Evolutionary conservation across 2,113 vertebrate species (phyloP).

Genomic region (Corythaixoides concolor): DNA sequence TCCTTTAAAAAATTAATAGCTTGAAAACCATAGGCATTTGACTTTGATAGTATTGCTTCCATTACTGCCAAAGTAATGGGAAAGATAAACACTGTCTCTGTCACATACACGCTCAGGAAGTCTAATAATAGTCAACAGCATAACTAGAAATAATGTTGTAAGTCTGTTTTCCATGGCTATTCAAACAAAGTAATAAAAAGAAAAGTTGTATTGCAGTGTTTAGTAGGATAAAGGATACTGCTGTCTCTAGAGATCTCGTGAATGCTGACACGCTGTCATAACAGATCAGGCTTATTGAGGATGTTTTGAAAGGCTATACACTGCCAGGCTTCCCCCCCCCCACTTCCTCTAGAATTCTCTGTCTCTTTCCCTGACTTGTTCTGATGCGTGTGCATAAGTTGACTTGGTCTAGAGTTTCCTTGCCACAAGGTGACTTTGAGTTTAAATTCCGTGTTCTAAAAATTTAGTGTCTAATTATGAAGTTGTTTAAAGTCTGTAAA

Average conservation of each 20-base stretch:
- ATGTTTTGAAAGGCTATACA: not conserved
- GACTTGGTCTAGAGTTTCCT: not conserved
- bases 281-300: not conserved
- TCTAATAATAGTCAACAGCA: not conserved
- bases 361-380: not conserved
- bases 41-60: not conserved
- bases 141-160: not conserved
- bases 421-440: constrained; percentile 40
- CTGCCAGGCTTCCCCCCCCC: not conserved
- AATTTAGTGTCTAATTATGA: constrained; percentile 13
- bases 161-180: not conserved
- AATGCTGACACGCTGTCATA: not conserved
- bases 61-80: not conserved
- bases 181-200: not conserved
- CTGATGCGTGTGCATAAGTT: not conserved
- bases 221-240: not conserved
- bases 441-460: not conserved
- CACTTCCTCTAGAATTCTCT: not conserved
- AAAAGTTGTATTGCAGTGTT: not conserved
- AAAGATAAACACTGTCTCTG: not conserved
- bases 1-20: not conserved
- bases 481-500: not conserved
- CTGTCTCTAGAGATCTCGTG: not conserved
- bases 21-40: not conserved
- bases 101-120: not conserved